Base-by-base conservation (phyloP, 1,140 invertebrate species). In the Rhynchophorus ferrugineus region DNA sequence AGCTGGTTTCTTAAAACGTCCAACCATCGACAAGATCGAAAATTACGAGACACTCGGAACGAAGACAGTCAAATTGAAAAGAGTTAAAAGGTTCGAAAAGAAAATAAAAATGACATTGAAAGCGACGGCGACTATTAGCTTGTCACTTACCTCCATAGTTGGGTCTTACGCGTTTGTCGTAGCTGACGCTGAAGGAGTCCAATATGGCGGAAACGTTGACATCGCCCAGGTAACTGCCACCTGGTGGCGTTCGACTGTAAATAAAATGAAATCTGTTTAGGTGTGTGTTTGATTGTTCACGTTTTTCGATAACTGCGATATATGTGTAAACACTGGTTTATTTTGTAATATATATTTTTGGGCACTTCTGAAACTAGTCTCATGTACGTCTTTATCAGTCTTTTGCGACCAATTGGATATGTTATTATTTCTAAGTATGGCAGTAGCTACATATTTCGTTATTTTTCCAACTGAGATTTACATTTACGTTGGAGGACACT, bases 91-190 rank as follows among this genome's bases (percentile, higher is more conserved):
- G 33, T 16, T 2, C 8, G 1, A 6, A 29, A 35, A 14, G 19
- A 38, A 1, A 38, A 35, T 21, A 21, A 49, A 13, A 49, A 17
- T 21, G 14, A 42, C 41, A 51, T 20, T 33, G 8, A 42, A 49
- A 49, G 48, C 48, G 17, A 35, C 18, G 18, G 16, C 38, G 14
- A 42, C 36, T 37, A 22, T 39, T 37, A 14, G 13, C 1, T n/a
- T 37, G 24, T 64, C 62, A 85, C 89, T 85, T 78, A 92, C 91
- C 91, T 85, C 92, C 91, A 76, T 96, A 96, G 75, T 94, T 94
- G 68, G 93, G 93, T 78, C 92, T 87, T 80, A 96, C 88, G 84
- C 93, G 83, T 83, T 95, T 95, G 79, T 96, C 93, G 76, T 96
- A 96, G 76, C 88, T 92, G 69, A 87, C 83, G 71, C 88, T 91